A percentile compares a stretch with the other conserved stretches of the same genome.
phyloP scores from a whole-genome alignment of 2,797 vertebrate species.

The Epinephelus malabaricus region DNA sequence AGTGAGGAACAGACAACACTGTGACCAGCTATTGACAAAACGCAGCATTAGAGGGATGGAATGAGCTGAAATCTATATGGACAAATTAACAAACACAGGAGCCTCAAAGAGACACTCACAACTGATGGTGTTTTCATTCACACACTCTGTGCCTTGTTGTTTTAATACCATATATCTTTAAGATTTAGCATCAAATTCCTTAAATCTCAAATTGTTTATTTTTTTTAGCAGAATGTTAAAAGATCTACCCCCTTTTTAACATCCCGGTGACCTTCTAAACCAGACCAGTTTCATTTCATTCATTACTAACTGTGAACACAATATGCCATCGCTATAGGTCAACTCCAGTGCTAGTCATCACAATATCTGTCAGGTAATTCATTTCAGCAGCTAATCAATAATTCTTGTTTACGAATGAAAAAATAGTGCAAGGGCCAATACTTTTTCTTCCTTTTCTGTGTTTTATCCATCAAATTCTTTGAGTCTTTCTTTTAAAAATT shows the following conservation, averaged over 20 bases:
- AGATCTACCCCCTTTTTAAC: neutral
- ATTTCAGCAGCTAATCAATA: slow-evolving; percentile 70
- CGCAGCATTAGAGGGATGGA: slow-evolving; percentile 77
- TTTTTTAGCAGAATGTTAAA: slow-evolving; percentile 29
- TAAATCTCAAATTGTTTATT: slow-evolving; percentile 19
- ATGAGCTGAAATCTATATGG: slow-evolving; percentile 80
- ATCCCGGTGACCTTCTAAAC: slow-evolving; percentile 30
- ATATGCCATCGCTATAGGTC: slow-evolving; percentile 55
- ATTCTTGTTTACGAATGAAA: slow-evolving; percentile 40
- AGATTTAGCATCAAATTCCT: slow-evolving; percentile 19
- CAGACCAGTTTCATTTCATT: slow-evolving; percentile 43
- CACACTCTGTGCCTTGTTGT: slow-evolving; percentile 39
- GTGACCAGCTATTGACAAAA: slow-evolving; percentile 75
- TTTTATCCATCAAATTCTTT: slow-evolving; percentile 2
- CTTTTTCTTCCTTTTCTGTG: neutral
- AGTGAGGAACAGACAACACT: slow-evolving; percentile 55
- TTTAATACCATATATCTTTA: slow-evolving; percentile 26
- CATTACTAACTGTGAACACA: slow-evolving; percentile 45
- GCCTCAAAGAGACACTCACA: slow-evolving; percentile 62
- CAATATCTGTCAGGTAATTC: slow-evolving; percentile 60
- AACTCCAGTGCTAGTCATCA: slow-evolving; percentile 44
- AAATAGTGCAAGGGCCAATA: neutral
- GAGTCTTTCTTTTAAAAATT: neutral
- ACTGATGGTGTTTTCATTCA: slow-evolving; percentile 69
- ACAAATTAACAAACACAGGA: slow-evolving; percentile 79